Evolutionary conservation across 2,797 vertebrate species (phyloP).

Genomic region (Sternotherus odoratus): DNA sequence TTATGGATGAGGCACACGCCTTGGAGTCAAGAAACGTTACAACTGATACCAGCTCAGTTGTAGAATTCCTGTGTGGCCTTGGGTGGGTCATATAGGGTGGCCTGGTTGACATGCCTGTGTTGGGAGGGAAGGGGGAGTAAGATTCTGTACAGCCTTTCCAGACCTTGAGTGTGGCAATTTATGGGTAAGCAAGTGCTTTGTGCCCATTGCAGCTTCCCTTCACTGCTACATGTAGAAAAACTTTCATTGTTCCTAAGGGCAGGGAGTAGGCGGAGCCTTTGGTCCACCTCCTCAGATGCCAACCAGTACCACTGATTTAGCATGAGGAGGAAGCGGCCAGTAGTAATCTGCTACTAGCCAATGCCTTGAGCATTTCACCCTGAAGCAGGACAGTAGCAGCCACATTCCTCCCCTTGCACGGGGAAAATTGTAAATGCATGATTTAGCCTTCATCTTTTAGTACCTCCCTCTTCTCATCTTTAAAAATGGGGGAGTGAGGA

Average conservation of each 20-base stretch:
- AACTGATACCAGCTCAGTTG: slow-evolving; percentile 11
- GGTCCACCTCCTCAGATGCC: slow-evolving; percentile 55
- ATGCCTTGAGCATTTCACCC: background rate
- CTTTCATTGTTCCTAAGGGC: background rate
- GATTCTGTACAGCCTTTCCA: slow-evolving; percentile 5
- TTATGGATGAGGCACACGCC: background rate
- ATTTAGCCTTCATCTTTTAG: background rate
- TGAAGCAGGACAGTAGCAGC: background rate
- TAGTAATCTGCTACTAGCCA: slow-evolving; percentile 4
- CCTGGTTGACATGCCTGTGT: background rate
- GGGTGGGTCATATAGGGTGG: background rate
- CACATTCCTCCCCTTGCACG: background rate
- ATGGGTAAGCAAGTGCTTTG: slow-evolving; percentile 20
- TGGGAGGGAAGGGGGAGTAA: background rate
- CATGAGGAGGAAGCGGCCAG: background rate
- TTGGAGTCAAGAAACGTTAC: background rate
- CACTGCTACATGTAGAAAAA: accelerated
- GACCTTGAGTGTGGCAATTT: slow-evolving; percentile 10
- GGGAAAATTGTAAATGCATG: background rate
- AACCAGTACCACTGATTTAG: slow-evolving; percentile 49
- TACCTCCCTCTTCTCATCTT: background rate
- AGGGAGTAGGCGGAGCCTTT: slow-evolving; percentile 63
- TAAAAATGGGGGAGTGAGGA: background rate
- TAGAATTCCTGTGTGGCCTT: slow-evolving; percentile 14
- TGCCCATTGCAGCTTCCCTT: slow-evolving; percentile 54